Percentiles rank a stretch among this genome's conserved stretches.
Conservation (phyloP, 2,888 invertebrate species). For the Itoplectis maculator region DNA sequence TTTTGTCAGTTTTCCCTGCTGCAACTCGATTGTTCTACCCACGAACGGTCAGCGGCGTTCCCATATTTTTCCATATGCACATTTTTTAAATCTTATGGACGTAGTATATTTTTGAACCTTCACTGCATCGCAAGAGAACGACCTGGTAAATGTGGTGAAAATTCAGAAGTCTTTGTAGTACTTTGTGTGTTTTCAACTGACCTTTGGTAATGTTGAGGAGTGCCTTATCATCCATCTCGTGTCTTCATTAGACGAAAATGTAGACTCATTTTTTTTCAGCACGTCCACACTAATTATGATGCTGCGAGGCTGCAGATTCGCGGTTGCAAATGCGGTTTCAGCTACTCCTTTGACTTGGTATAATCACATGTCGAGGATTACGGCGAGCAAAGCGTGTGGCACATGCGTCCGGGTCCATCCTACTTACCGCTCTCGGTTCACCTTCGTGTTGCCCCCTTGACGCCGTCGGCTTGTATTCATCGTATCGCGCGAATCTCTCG, state of each 20-base stretch:
- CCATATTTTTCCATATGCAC: too few relatives aligned
- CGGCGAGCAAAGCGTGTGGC: neutral
- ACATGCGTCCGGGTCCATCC: neutral
- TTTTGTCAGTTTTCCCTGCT: neutral
- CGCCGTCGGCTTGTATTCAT: conserved; percentile 13
- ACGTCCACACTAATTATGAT: neutral
- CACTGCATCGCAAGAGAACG: too few relatives aligned
- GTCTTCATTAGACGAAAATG: neutral
- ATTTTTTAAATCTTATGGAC: too few relatives aligned
- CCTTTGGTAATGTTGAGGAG: neutral
- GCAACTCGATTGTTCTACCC: neutral
- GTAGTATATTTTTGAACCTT: too few relatives aligned
- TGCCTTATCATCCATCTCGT: neutral
- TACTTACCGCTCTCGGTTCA: conserved; percentile 6
- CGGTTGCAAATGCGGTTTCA: neutral
- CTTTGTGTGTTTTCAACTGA: too few relatives aligned
- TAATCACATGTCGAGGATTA: neutral
- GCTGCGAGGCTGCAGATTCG: neutral
- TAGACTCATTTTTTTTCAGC: too few relatives aligned
- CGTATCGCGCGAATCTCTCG: conserved; percentile 1
- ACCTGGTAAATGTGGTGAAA: too few relatives aligned
- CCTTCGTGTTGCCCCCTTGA: neutral
- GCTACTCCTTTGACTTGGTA: neutral
- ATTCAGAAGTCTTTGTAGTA: too few relatives aligned
- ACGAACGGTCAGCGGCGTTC: too few relatives aligned